Conservation (phyloP, 2,888 invertebrate genomes). For the Leptopilina syphax region DNA sequence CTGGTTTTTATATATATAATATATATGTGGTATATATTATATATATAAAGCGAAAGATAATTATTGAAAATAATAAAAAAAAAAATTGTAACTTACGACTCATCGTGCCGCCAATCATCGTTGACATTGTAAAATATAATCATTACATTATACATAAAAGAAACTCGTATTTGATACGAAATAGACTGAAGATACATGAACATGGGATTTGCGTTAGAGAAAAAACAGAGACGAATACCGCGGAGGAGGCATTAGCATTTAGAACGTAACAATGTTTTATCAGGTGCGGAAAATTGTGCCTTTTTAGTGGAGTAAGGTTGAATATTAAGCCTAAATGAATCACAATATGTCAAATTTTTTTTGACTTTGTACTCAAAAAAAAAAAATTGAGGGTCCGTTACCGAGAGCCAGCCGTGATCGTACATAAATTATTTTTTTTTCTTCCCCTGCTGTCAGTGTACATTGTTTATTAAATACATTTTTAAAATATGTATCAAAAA, state of each 20-base stretch:
- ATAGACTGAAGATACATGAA: constrained; percentile 41
- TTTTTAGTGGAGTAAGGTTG: constrained; percentile 75
- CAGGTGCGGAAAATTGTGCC: constrained; percentile 75
- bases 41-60: constrained; percentile 45
- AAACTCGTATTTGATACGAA: constrained; percentile 44
- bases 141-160: constrained; percentile 48
- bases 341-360: constrained; percentile 52
- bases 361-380: constrained; percentile 57
- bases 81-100: constrained; percentile 52
- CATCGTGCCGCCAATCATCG: constrained; percentile 59
- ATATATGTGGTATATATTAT: constrained; percentile 61
- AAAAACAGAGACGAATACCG: constrained; percentile 28
- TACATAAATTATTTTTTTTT: constrained; percentile 44
- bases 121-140: constrained; percentile 60
- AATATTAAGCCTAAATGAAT: constrained; percentile 71
- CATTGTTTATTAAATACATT: too few relatives aligned
- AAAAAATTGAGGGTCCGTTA: constrained; percentile 52
- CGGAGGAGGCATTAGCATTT: constrained; percentile 59
- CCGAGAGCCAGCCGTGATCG: constrained; percentile 47
- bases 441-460: constrained; percentile 45
- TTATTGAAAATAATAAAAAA: constrained; percentile 47
- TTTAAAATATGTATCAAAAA: constrained; percentile 22
- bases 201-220: constrained; percentile 36
- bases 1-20: constrained; percentile 51
- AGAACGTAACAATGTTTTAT: constrained; percentile 68